Evolutionary conservation across 2,888 invertebrate species (phyloP).

Genomic region (Strigamia crassipes): DNA sequence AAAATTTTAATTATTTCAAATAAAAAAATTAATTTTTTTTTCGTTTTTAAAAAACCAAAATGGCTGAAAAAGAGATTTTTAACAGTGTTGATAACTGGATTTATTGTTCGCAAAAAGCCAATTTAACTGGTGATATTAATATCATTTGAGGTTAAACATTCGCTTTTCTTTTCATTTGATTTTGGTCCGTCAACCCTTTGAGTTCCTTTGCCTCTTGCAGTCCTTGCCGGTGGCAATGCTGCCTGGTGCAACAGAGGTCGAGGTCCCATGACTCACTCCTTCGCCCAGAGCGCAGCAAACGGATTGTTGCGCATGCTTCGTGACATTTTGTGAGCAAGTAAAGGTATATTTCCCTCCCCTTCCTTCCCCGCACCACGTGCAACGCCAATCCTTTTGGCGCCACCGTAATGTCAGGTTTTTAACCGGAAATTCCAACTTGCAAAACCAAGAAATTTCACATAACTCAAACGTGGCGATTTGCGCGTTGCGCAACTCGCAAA

Average conservation of each 20-base stretch:
- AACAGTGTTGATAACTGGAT: no score
- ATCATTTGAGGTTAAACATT: background rate
- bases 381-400: slow-evolving; percentile 1
- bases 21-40: no score
- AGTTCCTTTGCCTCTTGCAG: slow-evolving; percentile 33
- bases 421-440: slow-evolving; percentile 6
- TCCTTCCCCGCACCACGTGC: background rate
- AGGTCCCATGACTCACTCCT: slow-evolving; percentile 34
- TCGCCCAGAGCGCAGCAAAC: background rate
- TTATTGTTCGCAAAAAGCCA: no score
- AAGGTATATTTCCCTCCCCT: background rate
- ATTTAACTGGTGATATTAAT: slow-evolving; percentile 3
- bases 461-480: background rate
- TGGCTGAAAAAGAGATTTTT: no score
- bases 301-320: slow-evolving; percentile 4
- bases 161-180: slow-evolving; percentile 33
- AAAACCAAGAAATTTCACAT: background rate
- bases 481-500: background rate
- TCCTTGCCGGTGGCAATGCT: slow-evolving; percentile 28
- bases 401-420: slow-evolving; percentile 15
- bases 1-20: no score
- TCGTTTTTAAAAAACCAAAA: no score
- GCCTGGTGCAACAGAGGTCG: slow-evolving; percentile 25
- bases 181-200: slow-evolving; percentile 29
- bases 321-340: slow-evolving; percentile 4